Percentiles rank a stretch among this genome's conserved stretches.
phyloP scores from a whole-genome alignment of 2,888 invertebrate genomes.

The Chloromyia formosa region DNA sequence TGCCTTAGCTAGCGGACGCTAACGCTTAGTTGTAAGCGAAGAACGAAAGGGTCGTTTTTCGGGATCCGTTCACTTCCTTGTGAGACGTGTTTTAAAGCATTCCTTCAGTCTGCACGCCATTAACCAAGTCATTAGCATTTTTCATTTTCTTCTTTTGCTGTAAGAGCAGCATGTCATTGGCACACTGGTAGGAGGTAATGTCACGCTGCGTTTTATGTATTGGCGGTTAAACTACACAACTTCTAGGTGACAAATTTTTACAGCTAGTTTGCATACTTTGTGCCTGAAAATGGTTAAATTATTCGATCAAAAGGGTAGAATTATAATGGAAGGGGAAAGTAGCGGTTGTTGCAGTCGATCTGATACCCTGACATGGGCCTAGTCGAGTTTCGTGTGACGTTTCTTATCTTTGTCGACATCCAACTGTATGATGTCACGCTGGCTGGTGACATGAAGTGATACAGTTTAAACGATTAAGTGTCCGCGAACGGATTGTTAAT shows the following conservation, averaged over 20 bases:
- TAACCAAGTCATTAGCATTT: slow-evolving; percentile 36
- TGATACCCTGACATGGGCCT: no score
- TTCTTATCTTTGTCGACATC: slow-evolving; percentile 11
- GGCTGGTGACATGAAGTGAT: neutral
- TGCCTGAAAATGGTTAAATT: neutral
- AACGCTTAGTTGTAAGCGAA: neutral
- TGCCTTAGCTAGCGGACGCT: neutral
- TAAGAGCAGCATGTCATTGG: slow-evolving; percentile 18
- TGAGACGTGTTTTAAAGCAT: slow-evolving; percentile 16
- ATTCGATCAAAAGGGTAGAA: neutral
- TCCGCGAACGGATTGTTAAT: no score
- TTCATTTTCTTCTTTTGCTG: slow-evolving; percentile 16
- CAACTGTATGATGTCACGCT: neutral
- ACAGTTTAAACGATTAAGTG: neutral
- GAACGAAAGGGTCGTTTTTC: neutral
- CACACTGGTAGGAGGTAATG: neutral
- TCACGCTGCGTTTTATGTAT: slow-evolving; percentile 10
- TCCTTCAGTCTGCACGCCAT: slow-evolving; percentile 3
- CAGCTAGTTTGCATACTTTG: slow-evolving; percentile 26
- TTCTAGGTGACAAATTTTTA: slow-evolving; percentile 35
- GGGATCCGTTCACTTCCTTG: neutral
- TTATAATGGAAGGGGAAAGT: no score
- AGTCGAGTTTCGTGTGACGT: neutral
- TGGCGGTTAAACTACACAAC: neutral
- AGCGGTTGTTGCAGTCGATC: no score